These are phyloP conservation scores for Mactra quadrangularis DNA, from an alignment of 1,140 invertebrate species.

Conservation along the genomic window DNA sequence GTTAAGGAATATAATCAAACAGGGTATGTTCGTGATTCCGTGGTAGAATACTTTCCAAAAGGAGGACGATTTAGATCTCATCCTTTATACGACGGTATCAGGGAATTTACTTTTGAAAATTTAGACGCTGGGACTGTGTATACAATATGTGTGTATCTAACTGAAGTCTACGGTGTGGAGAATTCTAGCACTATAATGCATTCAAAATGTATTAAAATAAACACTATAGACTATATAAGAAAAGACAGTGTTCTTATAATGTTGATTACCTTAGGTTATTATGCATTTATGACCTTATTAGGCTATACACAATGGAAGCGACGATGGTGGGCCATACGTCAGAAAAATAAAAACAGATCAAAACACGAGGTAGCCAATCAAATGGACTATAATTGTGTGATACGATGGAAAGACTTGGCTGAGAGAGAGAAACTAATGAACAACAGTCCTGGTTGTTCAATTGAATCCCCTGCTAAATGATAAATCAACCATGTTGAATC, in stretches of 20 bases:
- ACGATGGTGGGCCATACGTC: not conserved
- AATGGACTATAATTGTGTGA: too few relatives aligned
- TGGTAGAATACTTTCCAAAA: slow-evolving; percentile 26
- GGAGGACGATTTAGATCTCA: slow-evolving; percentile 40
- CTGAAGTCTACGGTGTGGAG: slow-evolving; percentile 8
- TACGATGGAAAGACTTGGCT: slow-evolving; percentile 33
- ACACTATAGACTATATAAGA: slow-evolving; percentile 28
- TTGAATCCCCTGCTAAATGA: slow-evolving; percentile 23
- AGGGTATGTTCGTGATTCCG: slow-evolving; percentile 11
- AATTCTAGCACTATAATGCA: slow-evolving; percentile 8
- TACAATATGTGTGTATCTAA: slow-evolving; percentile 36
- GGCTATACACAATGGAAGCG: slow-evolving; percentile 48
- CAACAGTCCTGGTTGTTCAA: slow-evolving; percentile 33
- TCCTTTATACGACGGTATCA: not conserved
- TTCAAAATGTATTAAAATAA: slow-evolving; percentile 40
- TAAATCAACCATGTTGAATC: too few relatives aligned
- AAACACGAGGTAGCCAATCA: not conserved
- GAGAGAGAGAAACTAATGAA: slow-evolving; percentile 25
- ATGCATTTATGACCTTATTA: slow-evolving; percentile 37
- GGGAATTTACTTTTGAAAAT: slow-evolving; percentile 31
- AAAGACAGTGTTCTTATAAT: slow-evolving; percentile 26
- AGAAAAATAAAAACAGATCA: not conserved
- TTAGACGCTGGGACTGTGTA: slow-evolving; percentile 24
- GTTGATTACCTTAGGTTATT: slow-evolving; percentile 33
- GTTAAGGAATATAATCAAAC: slow-evolving; percentile 14